Conservation (phyloP, 1,140 invertebrate genomes). For the Druon quercuslanigerum region DNA sequence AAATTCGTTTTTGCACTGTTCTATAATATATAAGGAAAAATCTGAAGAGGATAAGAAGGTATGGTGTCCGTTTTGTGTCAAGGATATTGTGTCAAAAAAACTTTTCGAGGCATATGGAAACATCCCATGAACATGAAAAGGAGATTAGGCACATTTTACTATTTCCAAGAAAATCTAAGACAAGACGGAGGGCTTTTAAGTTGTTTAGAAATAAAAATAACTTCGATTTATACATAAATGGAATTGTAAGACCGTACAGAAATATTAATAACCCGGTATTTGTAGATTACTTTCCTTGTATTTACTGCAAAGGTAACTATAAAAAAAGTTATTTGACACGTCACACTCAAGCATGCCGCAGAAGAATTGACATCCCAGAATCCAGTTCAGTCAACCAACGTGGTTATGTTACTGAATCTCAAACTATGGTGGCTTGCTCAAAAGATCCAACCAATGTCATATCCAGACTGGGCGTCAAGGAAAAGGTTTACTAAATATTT, state of each 20-base stretch:
- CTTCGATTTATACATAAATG: slow-evolving; percentile 1
- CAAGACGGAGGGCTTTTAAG: neutral
- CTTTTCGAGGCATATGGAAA: too few relatives aligned
- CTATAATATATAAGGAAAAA: too few relatives aligned
- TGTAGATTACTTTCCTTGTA: too few relatives aligned
- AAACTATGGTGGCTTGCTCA: neutral
- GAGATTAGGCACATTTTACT: too few relatives aligned
- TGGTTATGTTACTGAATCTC: neutral
- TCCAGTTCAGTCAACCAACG: neutral
- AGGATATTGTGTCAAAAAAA: too few relatives aligned
- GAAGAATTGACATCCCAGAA: neutral
- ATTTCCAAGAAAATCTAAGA: neutral
- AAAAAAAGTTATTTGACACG: neutral
- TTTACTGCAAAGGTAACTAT: neutral
- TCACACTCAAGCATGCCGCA: neutral
- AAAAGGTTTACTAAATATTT: neutral
- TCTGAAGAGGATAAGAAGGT: too few relatives aligned
- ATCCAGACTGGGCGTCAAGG: neutral
- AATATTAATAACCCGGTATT: neutral
- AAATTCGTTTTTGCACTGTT: too few relatives aligned
- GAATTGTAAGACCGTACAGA: neutral
- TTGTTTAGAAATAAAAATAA: neutral
- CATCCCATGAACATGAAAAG: too few relatives aligned
- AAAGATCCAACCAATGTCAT: neutral
- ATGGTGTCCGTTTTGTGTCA: too few relatives aligned